These are phyloP conservation scores for Psilopsiagon aurifrons DNA, from an alignment of 2,113 vertebrate species.

Conservation along the genomic window DNA sequence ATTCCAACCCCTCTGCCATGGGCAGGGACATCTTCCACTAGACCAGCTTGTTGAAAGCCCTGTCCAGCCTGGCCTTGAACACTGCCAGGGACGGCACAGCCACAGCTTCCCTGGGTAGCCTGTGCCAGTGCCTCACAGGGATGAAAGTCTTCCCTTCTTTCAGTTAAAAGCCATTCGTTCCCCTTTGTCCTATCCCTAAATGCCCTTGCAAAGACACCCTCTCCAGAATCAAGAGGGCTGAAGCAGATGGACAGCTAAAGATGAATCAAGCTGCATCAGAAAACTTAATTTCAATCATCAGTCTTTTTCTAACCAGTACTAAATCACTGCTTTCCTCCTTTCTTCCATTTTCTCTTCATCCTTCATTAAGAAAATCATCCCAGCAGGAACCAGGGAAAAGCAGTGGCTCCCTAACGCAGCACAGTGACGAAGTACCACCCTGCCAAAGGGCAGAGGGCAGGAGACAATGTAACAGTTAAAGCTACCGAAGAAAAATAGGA, in stretches of 20 bases:
- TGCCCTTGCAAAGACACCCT: neutral
- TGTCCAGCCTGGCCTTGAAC: neutral
- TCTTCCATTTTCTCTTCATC: neutral
- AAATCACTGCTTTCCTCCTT: neutral
- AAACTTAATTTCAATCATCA: neutral
- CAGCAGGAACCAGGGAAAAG: neutral
- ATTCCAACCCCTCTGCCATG: neutral
- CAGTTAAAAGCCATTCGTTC: neutral
- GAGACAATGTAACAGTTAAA: accelerated
- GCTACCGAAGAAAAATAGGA: neutral
- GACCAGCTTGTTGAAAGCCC: neutral
- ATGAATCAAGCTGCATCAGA: neutral
- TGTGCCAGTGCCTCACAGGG: neutral
- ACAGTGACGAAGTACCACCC: accelerated
- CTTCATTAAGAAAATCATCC: neutral
- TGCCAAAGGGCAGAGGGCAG: accelerated
- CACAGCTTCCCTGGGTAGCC: neutral
- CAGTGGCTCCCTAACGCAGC: neutral
- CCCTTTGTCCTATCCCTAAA: neutral
- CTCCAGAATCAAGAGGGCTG: neutral
- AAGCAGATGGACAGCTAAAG: neutral
- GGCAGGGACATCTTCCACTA: neutral
- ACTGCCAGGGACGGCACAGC: neutral
- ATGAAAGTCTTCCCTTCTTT: neutral
- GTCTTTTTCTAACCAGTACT: neutral